Evolutionary conservation across 92 coral and sea anemone species (phyloP), one percentile per base, ranked within the genome.

Genomic region (Metridium senile): DNA sequence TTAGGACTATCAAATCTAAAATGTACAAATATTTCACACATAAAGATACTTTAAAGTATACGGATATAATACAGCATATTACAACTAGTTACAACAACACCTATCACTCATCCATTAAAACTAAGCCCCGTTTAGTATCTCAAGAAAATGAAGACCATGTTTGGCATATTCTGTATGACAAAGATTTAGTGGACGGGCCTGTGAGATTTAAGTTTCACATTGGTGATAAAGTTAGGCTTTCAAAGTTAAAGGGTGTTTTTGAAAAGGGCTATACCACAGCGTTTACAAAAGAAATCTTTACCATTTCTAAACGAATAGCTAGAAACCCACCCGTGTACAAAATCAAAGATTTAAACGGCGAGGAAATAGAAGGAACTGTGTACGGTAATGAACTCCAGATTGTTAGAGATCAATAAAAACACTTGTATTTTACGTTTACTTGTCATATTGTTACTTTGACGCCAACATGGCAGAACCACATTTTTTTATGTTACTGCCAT

Each of bases 111-210:
- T 53, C 69, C 33, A 80, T 71, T 6, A 80, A 71, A 47, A 80
- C 66, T 29, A 58, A 58, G 33, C 84, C 84, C 1, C 58, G 68
- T 28, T 11, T 23, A 54, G 84, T 70, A 27, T 26, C 67, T 34
- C n/a, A 26, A 29, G 58, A 68, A n/a, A 74, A 82, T 47, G 56
- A 75, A 35, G 56, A 67, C 17, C 58, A 75, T 27, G 65, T 58
- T 17, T 82, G 82, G 82, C 81, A 82, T 54, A 67, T 39, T 1
- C 52, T 75, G 58, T 82, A 81, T 54, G 85, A 64, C 46, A 22
- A 74, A 29, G 53, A 54, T 35, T 18, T 63, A 16, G 19, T 58
- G 9, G 63, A 72, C 23, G 74, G 29, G 10, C 21, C 47, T 6
- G 45, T 43, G 17, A 47, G 56, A 21, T 72, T 58, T 30, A 72